Evolutionary conservation across 2,113 vertebrate genomes (phyloP), one percentile per base, ranked within the genome.

Genomic region (Nematolebias whitei): DNA sequence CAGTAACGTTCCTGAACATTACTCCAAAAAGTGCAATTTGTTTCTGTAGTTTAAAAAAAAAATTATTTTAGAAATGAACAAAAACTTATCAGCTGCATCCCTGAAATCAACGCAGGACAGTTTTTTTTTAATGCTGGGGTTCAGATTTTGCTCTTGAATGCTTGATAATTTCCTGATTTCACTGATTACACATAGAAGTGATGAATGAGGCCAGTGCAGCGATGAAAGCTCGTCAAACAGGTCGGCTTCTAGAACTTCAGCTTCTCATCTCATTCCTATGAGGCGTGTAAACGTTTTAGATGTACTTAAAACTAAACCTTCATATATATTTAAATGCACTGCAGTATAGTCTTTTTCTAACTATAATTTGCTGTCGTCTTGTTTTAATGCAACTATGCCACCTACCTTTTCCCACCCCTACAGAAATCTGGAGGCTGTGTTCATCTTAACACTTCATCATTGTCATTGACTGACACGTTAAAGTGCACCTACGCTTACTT

Each of bases 361-460:
- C 32, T 5, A n/a, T 59, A 32, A 57, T 22, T 26, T 61, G 23
- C 35, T 65, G 35, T 29, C 47, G 22, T n/a, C 12, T n/a, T 56
- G 6, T 35, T 59, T 58, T 67, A 40, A 51, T 49, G 62, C 76
- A 71, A 59, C 43, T 72, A 59, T 47, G 63, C 7, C 14, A 22
- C 40, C 11, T 23, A 45, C 59, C 47, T 51, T 60, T 32, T 23
- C 14, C 38, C 26, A 45, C 35, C 2, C 15, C 14, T 18, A 48
- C 53, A 53, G 19, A 18, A 14, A 66, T 35, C 12, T 18, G 3
- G 73, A 41, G n/a, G 45, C 44, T 35, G 11, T 45, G 13, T 57
- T 61, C 35, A 24, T 78, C 26, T 63, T 51, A 65, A 60, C 32
- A 63, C 26, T 32, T 65, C 62, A 32, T 74, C 71, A 70, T 79